Evolutionary conservation across 2,113 vertebrate species (phyloP), one percentile per base, ranked within the genome.

Genomic region (Muscicapa adusta): DNA sequence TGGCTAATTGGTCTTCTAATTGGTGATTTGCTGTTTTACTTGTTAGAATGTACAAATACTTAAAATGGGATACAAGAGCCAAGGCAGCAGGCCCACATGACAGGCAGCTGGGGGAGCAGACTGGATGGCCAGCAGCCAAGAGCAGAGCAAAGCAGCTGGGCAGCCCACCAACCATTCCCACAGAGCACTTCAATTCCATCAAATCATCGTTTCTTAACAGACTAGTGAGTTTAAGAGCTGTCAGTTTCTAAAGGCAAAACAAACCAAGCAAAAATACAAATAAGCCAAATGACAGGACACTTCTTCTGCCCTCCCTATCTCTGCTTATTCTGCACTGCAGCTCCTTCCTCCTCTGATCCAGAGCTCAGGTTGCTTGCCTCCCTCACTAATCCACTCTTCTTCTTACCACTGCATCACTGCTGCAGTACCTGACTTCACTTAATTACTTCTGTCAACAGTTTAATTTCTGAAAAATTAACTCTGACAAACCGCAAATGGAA

Each of bases 161-260:
- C 95, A 97, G 93, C 95, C 95, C 95, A 96, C 95, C 96, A 97
- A 68, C 94, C 91, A 91, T 93, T 89, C 94, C 91, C 91, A 91
- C 93, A 48, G 87, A 90, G 31, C 26, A 76, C 50, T 80, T 85
- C 75, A 62, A 90, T 86, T 80, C 72, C 88, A 94, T 74, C 88
- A 90, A 81, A 95, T 86, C 60, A 91, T 38, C 58, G 34, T 83
- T 81, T 90, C 82, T 91, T 40, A 67, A 67, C 31, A 80, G 31
- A 65, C 56, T 14, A 53, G 22, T 28, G 34, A 92, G 57, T 60
- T 84, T 68, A 84, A 91, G 62, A 83, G 54, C 24, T 22, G 3
- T 57, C 36, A 13, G 57, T 38, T 92, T 91, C 67, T 85, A 42
- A 94, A 83, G 47, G 40, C 43, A 88, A 92, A 91, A 89, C 57